Conservation (phyloP, 2,797 vertebrate species). For the Lepidocolaptes lacrymiger region DNA sequence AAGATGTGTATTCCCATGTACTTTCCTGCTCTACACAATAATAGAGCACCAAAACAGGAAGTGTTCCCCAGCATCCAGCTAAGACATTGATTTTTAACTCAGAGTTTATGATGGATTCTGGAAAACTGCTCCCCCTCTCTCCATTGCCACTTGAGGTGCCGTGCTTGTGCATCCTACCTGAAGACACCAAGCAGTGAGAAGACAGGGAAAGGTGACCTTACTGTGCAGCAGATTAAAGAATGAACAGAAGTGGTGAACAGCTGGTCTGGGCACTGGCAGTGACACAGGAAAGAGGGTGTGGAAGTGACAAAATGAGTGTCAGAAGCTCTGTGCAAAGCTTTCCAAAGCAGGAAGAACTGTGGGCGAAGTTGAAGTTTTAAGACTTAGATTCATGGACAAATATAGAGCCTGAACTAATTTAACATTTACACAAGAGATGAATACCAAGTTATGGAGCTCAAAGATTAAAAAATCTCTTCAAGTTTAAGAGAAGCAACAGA, state of each 20-base stretch:
- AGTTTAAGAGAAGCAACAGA: constrained; percentile 17
- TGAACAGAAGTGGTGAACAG: neutral
- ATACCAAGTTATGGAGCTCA: neutral
- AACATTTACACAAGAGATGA: constrained; percentile 16
- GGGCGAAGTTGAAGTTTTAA: neutral
- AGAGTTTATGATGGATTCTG: neutral
- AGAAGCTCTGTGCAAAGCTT: neutral
- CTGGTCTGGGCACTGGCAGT: neutral
- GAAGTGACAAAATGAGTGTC: neutral
- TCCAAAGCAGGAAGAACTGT: neutral
- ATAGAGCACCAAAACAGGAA: neutral
- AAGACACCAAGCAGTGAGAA: neutral
- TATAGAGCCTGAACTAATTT: neutral
- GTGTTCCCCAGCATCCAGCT: neutral
- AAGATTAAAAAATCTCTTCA: constrained; percentile 3
- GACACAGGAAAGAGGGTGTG: neutral
- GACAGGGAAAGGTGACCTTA: neutral
- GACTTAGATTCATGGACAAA: neutral
- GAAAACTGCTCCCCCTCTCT: neutral
- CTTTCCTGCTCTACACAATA: neutral
- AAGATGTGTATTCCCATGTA: neutral
- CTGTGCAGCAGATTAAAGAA: neutral
- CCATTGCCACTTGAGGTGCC: neutral
- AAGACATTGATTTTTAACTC: neutral
- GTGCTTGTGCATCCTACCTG: neutral